Evolutionary conservation across 2,888 invertebrate genomes (phyloP).

Genomic region (Mactromeris polynyma): DNA sequence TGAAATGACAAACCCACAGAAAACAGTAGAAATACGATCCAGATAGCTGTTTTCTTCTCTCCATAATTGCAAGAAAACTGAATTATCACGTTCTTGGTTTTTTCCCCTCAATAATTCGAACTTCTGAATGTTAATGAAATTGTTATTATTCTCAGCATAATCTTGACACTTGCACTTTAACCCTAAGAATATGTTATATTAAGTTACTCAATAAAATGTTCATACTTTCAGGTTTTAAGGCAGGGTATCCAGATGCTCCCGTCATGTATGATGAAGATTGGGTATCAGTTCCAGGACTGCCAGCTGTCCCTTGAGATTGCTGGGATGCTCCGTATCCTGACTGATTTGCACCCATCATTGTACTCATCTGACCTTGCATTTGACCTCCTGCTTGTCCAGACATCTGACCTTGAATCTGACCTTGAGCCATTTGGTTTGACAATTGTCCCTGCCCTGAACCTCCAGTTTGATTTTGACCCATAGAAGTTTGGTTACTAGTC

Average conservation of each 20-base stretch:
- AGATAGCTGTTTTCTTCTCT: no score
- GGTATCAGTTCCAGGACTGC: not conserved
- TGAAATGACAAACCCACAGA: no score
- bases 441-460: not conserved
- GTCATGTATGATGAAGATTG: not conserved
- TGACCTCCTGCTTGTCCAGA: not conserved
- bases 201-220: not conserved
- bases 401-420: not conserved
- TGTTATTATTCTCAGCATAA: no score
- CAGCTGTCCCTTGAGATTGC: not conserved
- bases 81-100: no score
- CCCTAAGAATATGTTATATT: no score
- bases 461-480: constrained; percentile 1
- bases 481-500: not conserved
- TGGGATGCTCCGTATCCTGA: constrained; percentile 14
- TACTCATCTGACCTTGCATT: constrained; percentile 26
- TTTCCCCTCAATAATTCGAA: no score
- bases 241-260: not conserved
- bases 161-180: no score
- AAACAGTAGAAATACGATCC: no score
- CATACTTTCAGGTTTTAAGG: not conserved
- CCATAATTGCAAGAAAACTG: no score
- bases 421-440: constrained; percentile 3
- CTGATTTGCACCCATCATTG: not conserved
- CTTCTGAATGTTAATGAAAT: no score